Percentiles rank a stretch among this genome's conserved stretches.
Conservation (phyloP, 2,888 invertebrate genomes). For the Pogonocherus hispidulus region DNA sequence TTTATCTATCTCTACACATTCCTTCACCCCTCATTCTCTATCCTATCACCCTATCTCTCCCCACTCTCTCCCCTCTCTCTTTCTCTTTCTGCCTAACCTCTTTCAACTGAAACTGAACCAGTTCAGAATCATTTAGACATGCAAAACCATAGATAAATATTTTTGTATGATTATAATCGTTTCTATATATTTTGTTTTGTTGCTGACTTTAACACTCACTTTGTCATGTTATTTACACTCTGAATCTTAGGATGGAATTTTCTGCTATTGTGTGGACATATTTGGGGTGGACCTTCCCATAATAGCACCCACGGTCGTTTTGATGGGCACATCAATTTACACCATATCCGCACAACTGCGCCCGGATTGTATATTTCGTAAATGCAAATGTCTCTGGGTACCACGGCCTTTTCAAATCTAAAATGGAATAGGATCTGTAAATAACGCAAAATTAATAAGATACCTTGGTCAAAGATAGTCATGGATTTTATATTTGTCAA, state of each 20-base stretch:
- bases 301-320: slow-evolving; percentile 77
- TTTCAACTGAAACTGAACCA: no score
- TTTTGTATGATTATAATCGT: no score
- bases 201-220: slow-evolving; percentile 65
- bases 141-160: no score
- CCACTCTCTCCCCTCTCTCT: no score
- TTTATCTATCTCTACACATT: no score
- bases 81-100: no score
- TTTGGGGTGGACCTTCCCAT: slow-evolving; percentile 82
- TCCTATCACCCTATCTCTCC: no score
- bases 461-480: no score
- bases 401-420: slow-evolving; percentile 78
- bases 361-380: slow-evolving; percentile 92
- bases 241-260: slow-evolving; percentile 83
- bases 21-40: no score
- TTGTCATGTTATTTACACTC: slow-evolving; percentile 72
- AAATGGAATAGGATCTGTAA: slow-evolving; percentile 34
- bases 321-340: slow-evolving; percentile 64
- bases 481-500: no score
- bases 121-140: no score
- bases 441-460: neutral
- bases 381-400: slow-evolving; percentile 79
- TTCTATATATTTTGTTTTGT: no score
- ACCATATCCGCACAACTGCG: slow-evolving; percentile 86
- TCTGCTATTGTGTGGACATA: slow-evolving; percentile 73